Evolutionary conservation across 2,888 invertebrate species (phyloP), one percentile per base, ranked within the genome.

Genomic region (Ditula angustiorana): DNA sequence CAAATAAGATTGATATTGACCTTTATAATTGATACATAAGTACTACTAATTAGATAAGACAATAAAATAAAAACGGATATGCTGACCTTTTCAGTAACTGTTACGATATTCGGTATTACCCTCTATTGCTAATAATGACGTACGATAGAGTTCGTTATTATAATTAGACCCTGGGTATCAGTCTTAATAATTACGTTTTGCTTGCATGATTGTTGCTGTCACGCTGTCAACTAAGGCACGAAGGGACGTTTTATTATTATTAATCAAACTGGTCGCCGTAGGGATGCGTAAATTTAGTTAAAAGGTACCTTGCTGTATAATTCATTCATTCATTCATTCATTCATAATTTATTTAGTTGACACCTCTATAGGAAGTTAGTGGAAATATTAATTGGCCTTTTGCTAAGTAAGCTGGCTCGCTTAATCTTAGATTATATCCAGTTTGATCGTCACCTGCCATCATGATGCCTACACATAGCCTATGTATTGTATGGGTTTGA

Each of bases 191-290:
- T 87, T 85, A 87, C 86, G 78, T 88, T 88, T 86, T 87, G 86
- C 84, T 88, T 83, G 85, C 83, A 79, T 85, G 87, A 87, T 87
- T 87, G 86, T 88, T 82, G 83, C 83, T 80, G 85, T 84, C 86
- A 83, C 75, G 78, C 77, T 79, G 79, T 80, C 80, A 76, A 80
- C 79, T 78, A 71, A 74, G 71, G 13, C 23, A 13, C 50, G 30
- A 30, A 71, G 71, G 74, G 76, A 71, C 75, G 76, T 73, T 79
- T 79, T 81, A 80, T 80, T 82, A 82, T 46, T 23, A 35, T 35
- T 53, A 53, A 53, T 53, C 33, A 23, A 35, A 26, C 23, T 35
- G 35, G 35, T 35, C 35, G 21, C 11, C 5, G 13, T 26, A 26
- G 49, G 49, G 46, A 8, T 11, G 23, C 23, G 8, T 10, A 10